These are phyloP conservation scores for Tetranychus cinnabarinus DNA, from an alignment of 1,140 invertebrate genomes.

Conservation along the genomic window DNA sequence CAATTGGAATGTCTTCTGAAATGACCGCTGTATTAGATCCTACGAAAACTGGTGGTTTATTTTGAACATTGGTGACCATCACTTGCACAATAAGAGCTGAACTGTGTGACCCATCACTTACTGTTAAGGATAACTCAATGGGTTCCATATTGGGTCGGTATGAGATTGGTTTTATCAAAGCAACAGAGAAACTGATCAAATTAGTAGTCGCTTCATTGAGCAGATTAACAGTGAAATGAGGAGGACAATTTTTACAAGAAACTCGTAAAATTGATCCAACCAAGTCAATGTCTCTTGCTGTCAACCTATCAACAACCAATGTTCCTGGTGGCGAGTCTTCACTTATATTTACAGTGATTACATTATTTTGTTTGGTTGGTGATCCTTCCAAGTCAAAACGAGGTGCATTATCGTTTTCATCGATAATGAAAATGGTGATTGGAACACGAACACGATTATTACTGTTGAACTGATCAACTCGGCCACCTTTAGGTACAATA, in stretches of 20 bases:
- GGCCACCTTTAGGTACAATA: background rate
- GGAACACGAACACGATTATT: conserved; percentile 27
- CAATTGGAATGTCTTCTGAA: conserved; percentile 52
- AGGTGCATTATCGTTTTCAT: conserved; percentile 69
- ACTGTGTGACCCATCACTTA: conserved; percentile 40
- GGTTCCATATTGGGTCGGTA: background rate
- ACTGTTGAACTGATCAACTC: too few relatives aligned
- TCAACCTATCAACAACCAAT: conserved; percentile 8
- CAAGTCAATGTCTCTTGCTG: conserved; percentile 10
- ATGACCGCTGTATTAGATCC: conserved; percentile 52
- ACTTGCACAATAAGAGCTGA: conserved; percentile 44
- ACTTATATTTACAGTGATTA: background rate
- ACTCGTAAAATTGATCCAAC: conserved; percentile 10
- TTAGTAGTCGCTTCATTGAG: background rate
- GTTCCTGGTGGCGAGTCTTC: conserved; percentile 9
- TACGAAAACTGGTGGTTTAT: conserved; percentile 38
- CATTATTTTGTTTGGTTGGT: background rate
- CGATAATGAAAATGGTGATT: conserved; percentile 53
- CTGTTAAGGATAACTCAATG: background rate
- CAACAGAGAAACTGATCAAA: background rate
- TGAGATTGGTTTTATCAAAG: background rate
- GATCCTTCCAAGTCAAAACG: conserved; percentile 30
- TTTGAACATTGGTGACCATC: conserved; percentile 38
- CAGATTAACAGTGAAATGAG: conserved; percentile 1
- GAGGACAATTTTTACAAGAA: conserved; percentile 7